These are phyloP conservation scores for Corythaeola cristata DNA, from an alignment of 2,113 vertebrate species.

Conservation along the genomic window DNA sequence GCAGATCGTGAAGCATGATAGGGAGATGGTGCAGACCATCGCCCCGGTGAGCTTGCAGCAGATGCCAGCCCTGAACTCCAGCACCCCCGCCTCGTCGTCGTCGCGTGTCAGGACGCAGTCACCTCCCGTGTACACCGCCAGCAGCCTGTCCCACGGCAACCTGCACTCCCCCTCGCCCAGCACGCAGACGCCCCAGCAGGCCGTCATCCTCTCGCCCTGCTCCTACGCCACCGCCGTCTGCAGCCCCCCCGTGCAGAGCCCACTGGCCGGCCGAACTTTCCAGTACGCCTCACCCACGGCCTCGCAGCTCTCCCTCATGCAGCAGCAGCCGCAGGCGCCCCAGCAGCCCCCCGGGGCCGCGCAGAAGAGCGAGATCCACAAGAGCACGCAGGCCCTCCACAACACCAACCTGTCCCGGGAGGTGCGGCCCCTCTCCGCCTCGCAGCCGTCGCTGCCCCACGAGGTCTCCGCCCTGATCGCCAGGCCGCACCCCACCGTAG, in stretches of 20 bases:
- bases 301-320: constrained; percentile 92
- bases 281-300: constrained; percentile 90
- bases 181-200: constrained; percentile 82
- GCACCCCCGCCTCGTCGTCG: constrained; percentile 78
- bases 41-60: constrained; percentile 84
- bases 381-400: constrained; percentile 90
- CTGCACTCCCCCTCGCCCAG: constrained; percentile 84
- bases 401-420: constrained; percentile 90
- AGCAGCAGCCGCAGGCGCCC: constrained; percentile 69
- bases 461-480: constrained; percentile 84
- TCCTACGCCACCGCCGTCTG: constrained; percentile 89
- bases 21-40: constrained; percentile 96
- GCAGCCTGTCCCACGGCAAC: constrained; percentile 85
- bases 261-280: constrained; percentile 90
- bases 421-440: constrained; percentile 93
- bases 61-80: constrained; percentile 80
- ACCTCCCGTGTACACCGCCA: constrained; percentile 79
- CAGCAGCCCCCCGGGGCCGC: constrained; percentile 72
- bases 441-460: constrained; percentile 96
- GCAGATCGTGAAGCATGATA: constrained; percentile 97
- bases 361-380: constrained; percentile 87
- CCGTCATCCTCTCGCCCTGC: constrained; percentile 87
- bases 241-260: constrained; percentile 91
- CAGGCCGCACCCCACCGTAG: constrained; percentile 87
- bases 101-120: constrained; percentile 84